Base-by-base conservation (phyloP, 2,113 vertebrate genomes). In the Oostethus manadensis region DNA sequence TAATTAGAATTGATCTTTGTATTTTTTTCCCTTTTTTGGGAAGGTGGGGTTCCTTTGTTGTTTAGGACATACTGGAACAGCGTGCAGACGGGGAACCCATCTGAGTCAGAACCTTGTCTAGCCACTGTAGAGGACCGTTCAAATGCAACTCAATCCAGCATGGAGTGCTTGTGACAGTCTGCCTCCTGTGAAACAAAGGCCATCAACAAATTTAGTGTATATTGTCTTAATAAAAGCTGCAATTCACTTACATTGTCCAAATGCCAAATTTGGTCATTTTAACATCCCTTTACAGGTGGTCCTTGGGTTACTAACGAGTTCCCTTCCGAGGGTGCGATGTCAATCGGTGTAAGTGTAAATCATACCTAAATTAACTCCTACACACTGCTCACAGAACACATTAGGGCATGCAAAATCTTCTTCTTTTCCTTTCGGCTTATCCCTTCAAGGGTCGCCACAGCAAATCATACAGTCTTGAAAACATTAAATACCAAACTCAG, bases 31-130 rank as follows among this genome's bases (percentile, higher is more conserved):
- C 56, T 58, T 60, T 58, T 60, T 38, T 14, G 38, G 48, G 71
- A 48, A 64, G 62, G 64, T 66, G 72, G 15, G 9, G 43, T 77
- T 73, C 60, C 35, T 51, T 51, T 11, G 78, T 60, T 64, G 64
- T 77, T 94, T 94, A 97, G 20, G 96, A 98, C 96, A 99, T 98
- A 92, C 96, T 99, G 77, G 96, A 98, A 76, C 96, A 98, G 77
- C 95, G 95, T 70, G 96, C 96, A 86, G 94, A 96, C 16, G 96
- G 96, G 49, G 96, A 98, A 59, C 96, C 96, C 96, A 99, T 99
- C 87, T 99, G 96, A 88, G 96, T 99, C 86, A 99, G 91, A 82
- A 98, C 96, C 91, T 99, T 99, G 91, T 98, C 96, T 89, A 99
- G 78, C 96, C 96, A 99, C 49, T 99, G 96, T 66, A 99, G 88